Base-by-base conservation (phyloP, 2,888 invertebrate species). In the Eledona agricola region DNA sequence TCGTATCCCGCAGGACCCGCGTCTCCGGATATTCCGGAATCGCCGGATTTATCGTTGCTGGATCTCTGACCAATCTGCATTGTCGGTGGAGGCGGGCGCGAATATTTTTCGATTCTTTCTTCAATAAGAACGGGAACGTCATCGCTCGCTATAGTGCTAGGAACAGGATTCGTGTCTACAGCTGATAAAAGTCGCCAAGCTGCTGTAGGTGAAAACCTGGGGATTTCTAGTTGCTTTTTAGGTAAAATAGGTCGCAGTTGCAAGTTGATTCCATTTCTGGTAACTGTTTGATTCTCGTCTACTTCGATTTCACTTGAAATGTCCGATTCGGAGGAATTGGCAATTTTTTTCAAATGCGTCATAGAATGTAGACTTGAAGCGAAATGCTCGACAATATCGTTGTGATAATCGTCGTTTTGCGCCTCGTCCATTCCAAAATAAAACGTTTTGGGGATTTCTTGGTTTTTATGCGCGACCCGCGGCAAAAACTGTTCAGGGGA, bases 1-100 rank as follows among this genome's bases (percentile, higher is more conserved):
- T 82, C 81, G 53, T 80, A 80, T 67, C 78, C 78, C 4, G 75
- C 75, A 3, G 83, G 82, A 47, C 83, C 83, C n/a, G 83, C 86
- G 70, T 90, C 90, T 0, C 89, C 90, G 0, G 90, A 90, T 62
- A 91, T 91, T 0, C 90, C 91, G 0, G 90, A 90, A 74, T 92
- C 91, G 0, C 89, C 90, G 1, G 89, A 90, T 72, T 90, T 89
- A 67, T 90, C 90, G 55, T 84, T 81, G 37, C 75, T 77, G 10
- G 77, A 78, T 19, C 79, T 73, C 4, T 63, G 83, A 70, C 68
- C 85, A 57, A 34, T 78, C 77, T 22, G 80, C 77, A 28, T 75
- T 74, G 68, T 76, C 70, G 74, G 79, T 65, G 63, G 79, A 66
- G 63, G 81, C 60, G 76, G 82, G 72, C 79, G 80, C 70, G 71